Percentiles rank a stretch among this genome's conserved stretches.
Evolutionary conservation across 2,113 vertebrate genomes (phyloP).

Genomic region (Dasypus novemcinctus): DNA sequence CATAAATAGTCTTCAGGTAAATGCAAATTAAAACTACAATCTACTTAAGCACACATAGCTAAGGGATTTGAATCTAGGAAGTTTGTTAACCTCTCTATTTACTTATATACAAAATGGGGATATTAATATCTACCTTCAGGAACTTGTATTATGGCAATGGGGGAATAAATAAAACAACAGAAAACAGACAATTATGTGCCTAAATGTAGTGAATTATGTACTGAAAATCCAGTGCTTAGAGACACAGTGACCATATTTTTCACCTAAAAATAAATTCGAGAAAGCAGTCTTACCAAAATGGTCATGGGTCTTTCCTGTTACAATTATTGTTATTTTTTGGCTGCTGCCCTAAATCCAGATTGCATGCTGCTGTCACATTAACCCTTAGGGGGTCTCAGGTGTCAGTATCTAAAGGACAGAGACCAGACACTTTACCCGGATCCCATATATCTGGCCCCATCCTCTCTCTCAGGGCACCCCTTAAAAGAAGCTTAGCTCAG

Average conservation of each 20-base stretch:
- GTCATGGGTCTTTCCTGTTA: neutral
- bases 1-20: neutral
- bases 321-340: neutral
- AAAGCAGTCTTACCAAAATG: neutral
- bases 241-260: neutral
- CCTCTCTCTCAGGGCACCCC: neutral
- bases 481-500: neutral
- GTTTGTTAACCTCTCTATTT: neutral
- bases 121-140: neutral
- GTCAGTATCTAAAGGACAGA: neutral
- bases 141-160: neutral
- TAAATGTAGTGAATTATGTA: neutral
- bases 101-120: neutral
- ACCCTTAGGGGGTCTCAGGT: neutral
- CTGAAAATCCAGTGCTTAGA: neutral
- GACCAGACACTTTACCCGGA: neutral
- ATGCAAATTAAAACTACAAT: slow-evolving; percentile 13
- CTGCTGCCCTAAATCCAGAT: neutral
- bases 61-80: neutral
- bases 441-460: neutral
- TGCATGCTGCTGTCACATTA: neutral
- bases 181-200: neutral
- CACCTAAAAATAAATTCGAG: neutral
- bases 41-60: neutral
- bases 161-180: neutral